phyloP scores from a whole-genome alignment of 2,888 invertebrate genomes.

The Ectropis crepuscularia region DNA sequence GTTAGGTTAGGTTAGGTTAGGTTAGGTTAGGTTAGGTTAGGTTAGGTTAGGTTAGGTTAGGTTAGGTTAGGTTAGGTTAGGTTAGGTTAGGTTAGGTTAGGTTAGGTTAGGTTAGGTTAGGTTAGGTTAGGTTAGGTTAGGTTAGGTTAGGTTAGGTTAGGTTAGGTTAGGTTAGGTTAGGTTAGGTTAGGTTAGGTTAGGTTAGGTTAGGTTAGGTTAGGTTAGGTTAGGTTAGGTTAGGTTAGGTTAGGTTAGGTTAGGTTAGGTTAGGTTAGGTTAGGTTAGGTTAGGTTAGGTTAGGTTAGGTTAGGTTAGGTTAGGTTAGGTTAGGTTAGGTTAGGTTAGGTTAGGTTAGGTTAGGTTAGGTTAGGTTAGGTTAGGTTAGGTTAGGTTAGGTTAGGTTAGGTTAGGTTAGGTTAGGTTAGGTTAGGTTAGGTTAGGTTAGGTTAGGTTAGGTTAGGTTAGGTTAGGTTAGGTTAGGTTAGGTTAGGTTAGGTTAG shows the following conservation, averaged over 20 bases:
- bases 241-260: constrained; percentile 10
- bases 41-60: constrained; percentile 12
- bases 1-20: constrained; percentile 11
- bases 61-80: constrained; percentile 11
- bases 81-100: constrained; percentile 12
- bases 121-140: constrained; percentile 11
- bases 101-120: constrained; percentile 10
- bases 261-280: constrained; percentile 10
- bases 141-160: constrained; percentile 33
- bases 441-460: constrained; percentile 9
- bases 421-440: constrained; percentile 10
- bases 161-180: constrained; percentile 31
- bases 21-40: constrained; percentile 12
- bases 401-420: constrained; percentile 11
- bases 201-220: constrained; percentile 10
- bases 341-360: constrained; percentile 10
- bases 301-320: constrained; percentile 9
- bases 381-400: constrained; percentile 10
- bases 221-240: constrained; percentile 10
- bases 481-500: constrained; percentile 9
- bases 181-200: constrained; percentile 10
- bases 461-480: constrained; percentile 15
- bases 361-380: constrained; percentile 10
- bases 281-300: constrained; percentile 10
- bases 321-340: constrained; percentile 11